These are phyloP conservation scores for Choloepus hoffmanni DNA, from an alignment of 2,113 vertebrate genomes.

Conservation along the genomic window DNA sequence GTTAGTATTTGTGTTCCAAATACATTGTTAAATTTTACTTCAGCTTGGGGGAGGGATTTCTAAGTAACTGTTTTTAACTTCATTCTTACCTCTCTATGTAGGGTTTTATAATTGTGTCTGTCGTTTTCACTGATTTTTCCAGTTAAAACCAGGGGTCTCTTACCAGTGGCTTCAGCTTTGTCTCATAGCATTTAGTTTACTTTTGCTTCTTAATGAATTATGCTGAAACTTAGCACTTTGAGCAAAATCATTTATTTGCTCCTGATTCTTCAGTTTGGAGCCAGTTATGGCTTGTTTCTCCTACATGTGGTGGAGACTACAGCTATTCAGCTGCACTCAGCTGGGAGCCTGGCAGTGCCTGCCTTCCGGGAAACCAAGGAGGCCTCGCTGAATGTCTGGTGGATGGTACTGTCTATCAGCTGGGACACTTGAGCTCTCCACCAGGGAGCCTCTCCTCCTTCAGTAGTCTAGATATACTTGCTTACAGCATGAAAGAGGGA, in stretches of 20 bases:
- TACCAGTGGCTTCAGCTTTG: not conserved
- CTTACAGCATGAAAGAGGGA: not conserved
- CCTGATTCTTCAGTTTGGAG: not conserved
- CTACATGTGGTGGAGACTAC: not conserved
- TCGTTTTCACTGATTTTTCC: not conserved
- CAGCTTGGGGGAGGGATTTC: not conserved
- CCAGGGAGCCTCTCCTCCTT: not conserved
- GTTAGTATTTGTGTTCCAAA: not conserved
- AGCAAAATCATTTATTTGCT: not conserved
- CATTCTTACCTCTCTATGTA: not conserved
- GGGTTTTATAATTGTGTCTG: not conserved
- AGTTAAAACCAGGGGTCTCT: not conserved
- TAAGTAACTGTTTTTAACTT: not conserved
- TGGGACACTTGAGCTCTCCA: not conserved
- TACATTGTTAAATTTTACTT: constrained; percentile 39
- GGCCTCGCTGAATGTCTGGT: not conserved
- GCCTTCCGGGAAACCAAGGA: not conserved
- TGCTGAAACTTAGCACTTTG: not conserved
- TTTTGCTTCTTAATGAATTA: not conserved
- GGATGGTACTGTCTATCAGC: no score
- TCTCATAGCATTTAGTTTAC: not conserved
- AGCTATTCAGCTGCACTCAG: not conserved
- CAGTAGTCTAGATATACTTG: not conserved
- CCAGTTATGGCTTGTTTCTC: not conserved
- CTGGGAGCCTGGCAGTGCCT: not conserved